Conservation (phyloP, 2,888 invertebrate genomes). For the Molorchus minor region DNA sequence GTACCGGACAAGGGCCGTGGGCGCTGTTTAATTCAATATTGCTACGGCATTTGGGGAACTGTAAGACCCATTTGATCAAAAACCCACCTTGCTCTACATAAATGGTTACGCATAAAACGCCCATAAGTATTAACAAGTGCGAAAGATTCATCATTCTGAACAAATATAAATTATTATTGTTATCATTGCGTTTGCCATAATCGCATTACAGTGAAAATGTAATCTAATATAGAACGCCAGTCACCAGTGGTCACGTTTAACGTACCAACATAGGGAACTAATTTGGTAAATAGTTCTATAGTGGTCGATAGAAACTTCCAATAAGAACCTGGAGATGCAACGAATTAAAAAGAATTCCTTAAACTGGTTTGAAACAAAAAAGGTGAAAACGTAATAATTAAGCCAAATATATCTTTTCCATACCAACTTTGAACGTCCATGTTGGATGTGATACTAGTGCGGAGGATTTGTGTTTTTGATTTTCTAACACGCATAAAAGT, state of each 20-base stretch:
- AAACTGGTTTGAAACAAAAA: constrained; percentile 86
- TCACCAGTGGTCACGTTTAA: constrained; percentile 96
- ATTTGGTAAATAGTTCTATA: constrained; percentile 79
- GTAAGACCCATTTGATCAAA: constrained; percentile 33
- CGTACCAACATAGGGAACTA: constrained; percentile 88
- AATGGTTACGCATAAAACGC: constrained; percentile 58
- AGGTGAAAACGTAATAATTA: constrained; percentile 77
- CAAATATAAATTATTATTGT: too few relatives aligned
- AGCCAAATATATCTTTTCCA: constrained; percentile 98
- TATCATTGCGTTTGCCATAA: constrained; percentile 1
- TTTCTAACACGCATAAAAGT: constrained; percentile 33
- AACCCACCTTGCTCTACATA: constrained; percentile 18
- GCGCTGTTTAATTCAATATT: constrained; percentile 44
- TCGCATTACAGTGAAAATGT: constrained; percentile 71
- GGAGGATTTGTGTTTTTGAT: constrained; percentile 69
- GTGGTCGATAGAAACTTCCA: constrained; percentile 93
- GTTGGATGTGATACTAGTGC: constrained; percentile 98
- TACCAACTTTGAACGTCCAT: constrained; percentile 99
- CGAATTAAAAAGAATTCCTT: constrained; percentile 87
- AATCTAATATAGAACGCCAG: constrained; percentile 96
- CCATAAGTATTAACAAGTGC: constrained; percentile 51
- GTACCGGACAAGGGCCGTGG: constrained; percentile 37
- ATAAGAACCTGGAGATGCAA: constrained; percentile 93
- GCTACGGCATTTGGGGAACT: constrained; percentile 48
- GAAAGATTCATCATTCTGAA: too few relatives aligned